Evolutionary conservation across 2,113 vertebrate species (phyloP).

Genomic region (Meles meles): DNA sequence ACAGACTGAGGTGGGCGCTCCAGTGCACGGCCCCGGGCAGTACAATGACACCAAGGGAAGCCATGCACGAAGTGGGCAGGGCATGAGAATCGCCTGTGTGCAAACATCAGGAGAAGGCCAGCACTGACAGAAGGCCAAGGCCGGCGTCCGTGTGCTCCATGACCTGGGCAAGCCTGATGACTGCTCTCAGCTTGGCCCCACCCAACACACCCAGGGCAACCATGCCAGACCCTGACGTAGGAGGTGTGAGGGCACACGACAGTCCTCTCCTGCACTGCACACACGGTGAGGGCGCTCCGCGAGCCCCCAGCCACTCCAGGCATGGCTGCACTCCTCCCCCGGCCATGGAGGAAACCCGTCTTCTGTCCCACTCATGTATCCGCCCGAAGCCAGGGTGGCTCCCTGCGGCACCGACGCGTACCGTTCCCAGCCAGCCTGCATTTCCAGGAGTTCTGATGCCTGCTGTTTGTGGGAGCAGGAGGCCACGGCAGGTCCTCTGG

Average conservation of each 20-base stretch:
- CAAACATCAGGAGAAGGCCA: background rate
- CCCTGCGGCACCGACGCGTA: accelerated
- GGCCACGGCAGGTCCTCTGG: background rate
- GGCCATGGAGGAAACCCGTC: too few relatives aligned
- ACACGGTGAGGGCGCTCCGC: too few relatives aligned
- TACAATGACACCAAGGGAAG: accelerated
- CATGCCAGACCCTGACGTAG: too few relatives aligned
- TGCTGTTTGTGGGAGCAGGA: background rate
- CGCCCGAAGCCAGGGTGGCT: accelerated
- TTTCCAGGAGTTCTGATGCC: accelerated
- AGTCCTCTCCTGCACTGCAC: background rate
- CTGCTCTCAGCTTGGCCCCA: background rate
- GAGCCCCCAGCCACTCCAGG: background rate
- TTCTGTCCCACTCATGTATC: background rate
- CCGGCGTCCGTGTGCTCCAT: accelerated
- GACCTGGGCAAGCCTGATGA: background rate
- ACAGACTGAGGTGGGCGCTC: accelerated
- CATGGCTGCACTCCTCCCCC: background rate
- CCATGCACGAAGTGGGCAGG: accelerated
- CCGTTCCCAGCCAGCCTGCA: accelerated
- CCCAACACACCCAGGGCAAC: background rate
- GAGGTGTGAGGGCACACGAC: background rate
- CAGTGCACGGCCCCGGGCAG: accelerated
- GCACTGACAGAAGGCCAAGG: accelerated
- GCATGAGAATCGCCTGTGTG: accelerated